A percentile compares a stretch with the other conserved stretches of the same genome.
Evolutionary conservation across 2,113 vertebrate genomes (phyloP).

Genomic region (Spheniscus mendiculus): DNA sequence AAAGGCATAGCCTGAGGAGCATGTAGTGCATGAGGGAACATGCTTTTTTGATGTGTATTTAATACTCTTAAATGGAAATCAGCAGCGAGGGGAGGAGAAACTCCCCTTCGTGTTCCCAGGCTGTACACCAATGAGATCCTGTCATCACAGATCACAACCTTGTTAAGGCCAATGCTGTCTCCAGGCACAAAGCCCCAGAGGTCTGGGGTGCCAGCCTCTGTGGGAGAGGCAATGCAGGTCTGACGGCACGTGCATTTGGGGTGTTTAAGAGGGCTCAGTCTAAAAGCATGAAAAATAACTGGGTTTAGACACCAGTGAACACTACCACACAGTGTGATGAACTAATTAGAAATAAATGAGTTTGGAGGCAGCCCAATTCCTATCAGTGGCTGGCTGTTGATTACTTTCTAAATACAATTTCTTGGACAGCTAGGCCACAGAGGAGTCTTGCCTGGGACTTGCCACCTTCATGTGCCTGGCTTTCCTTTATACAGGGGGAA

Average conservation of each 20-base stretch:
- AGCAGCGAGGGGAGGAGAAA: background rate
- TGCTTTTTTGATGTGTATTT: background rate
- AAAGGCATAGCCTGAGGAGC: background rate
- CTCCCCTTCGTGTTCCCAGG: background rate
- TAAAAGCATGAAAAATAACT: background rate
- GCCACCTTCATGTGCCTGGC: background rate
- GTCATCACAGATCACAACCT: background rate
- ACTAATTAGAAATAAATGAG: background rate
- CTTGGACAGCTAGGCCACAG: background rate
- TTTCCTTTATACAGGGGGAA: background rate
- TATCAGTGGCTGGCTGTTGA: background rate
- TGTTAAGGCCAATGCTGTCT: background rate
- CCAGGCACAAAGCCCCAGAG: background rate
- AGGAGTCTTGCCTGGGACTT: background rate
- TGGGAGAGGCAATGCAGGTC: background rate
- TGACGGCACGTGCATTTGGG: background rate
- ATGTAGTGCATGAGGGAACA: background rate
- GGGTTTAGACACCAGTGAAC: background rate
- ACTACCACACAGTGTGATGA: background rate
- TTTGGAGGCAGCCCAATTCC: background rate
- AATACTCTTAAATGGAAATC: background rate
- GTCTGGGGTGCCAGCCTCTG: accelerated
- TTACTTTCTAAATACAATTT: background rate
- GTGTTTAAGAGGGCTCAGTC: background rate
- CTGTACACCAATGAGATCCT: background rate